These are phyloP conservation scores for Calliscelio sp. DNA, from an alignment of 2,888 invertebrate species.

Conservation along the genomic window DNA sequence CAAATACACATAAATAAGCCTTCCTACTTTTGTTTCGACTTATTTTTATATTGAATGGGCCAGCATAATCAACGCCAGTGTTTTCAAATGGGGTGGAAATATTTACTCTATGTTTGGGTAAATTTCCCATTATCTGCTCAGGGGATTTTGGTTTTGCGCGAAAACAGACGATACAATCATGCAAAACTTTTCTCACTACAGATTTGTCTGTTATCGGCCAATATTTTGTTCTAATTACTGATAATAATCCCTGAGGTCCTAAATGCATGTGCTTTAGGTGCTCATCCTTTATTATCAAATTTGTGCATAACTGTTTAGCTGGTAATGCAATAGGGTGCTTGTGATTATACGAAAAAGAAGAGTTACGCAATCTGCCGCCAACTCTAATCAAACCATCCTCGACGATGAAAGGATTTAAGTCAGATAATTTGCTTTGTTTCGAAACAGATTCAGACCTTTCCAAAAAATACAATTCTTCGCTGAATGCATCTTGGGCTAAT, in stretches of 20 bases:
- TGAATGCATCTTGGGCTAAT: background rate
- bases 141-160: background rate
- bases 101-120: background rate
- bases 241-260: conserved; percentile 39
- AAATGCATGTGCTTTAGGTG: conserved; percentile 57
- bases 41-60: background rate
- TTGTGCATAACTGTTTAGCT: background rate
- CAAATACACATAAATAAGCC: background rate
- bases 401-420: conserved; percentile 2
- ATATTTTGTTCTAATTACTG: conserved; percentile 45
- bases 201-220: conserved; percentile 60
- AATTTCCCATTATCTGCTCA: conserved; percentile 20
- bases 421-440: background rate
- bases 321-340: background rate
- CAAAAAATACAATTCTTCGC: background rate
- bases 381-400: conserved; percentile 12
- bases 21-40: background rate
- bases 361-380: background rate
- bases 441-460: background rate
- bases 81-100: background rate
- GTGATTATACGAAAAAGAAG: background rate
- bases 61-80: background rate
- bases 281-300: conserved; percentile 1
- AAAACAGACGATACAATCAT: conserved; percentile 59
- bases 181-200: conserved; percentile 25